Evolutionary conservation across 2,797 vertebrate genomes (phyloP), one percentile per base, ranked within the genome.

Genomic region (Diglossa cyanea): DNA sequence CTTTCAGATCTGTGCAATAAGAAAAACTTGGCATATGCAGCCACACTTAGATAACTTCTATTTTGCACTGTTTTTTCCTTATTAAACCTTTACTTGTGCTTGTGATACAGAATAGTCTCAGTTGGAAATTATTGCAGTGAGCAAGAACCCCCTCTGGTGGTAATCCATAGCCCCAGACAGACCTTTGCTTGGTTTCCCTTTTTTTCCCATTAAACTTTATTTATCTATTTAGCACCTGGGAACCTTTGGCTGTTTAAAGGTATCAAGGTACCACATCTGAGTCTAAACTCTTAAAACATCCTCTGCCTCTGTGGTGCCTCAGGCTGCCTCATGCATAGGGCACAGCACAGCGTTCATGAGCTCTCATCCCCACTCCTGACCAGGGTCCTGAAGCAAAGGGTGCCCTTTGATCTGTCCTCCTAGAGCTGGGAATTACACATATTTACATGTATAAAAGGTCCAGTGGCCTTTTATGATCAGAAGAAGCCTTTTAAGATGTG

Each of bases 51-150:
- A 40, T 11, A 24, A 7, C 15, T 63, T 68, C 6, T 57, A 10
- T 58, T 79, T 73, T 63, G 9, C 54, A 19, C 1, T 37, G 13
- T 2, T 76, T 71, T 88, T 66, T 30, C 18, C 17, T 11, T 33
- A 19, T 24, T 74, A 3, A 3, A 9, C 15, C 5, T 3, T 48
- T n/a, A 51, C 8, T 66, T 73, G 6, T 63, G 6, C 35, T 25
- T 20, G 45, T 60, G 18, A 3, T 12, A 20, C 0, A 1, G 26
- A 7, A 20, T 4, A 21, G 7, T 7, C 8, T 71, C 12, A 33
- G 26, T 0, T 67, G 37, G 53, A 77, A 88, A 42, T 42, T 28
- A 18, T 2, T 30, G 6, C 13, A 35, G 30, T 23, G 51, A 55
- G 10, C 31, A 83, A 83, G 30, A 77, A 12, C 40, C 31, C 58